Conservation (phyloP, 2,888 invertebrate genomes). For the Agriopis aurantiaria region DNA sequence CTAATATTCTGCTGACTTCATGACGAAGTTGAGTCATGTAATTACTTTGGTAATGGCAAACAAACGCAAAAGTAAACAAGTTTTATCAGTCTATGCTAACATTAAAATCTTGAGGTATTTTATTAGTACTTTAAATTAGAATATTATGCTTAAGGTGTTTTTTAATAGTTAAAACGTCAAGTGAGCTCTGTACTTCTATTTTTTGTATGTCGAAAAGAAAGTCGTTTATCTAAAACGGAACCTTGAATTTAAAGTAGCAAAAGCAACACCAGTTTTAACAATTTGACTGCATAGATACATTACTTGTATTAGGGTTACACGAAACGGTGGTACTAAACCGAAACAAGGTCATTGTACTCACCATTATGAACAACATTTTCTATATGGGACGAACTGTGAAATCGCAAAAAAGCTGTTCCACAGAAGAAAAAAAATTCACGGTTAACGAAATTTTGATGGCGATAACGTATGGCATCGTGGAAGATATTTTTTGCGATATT, state of each 20-base stretch:
- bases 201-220: slow-evolving; percentile 9
- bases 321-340: too few species aligned
- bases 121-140: not conserved
- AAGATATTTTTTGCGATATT: too few species aligned
- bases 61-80: slow-evolving; percentile 13
- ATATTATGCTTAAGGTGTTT: not conserved
- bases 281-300: not conserved
- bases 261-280: slow-evolving; percentile 12
- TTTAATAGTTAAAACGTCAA: not conserved
- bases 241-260: slow-evolving; percentile 16
- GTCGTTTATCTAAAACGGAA: slow-evolving; percentile 11
- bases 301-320: too few species aligned
- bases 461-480: too few species aligned
- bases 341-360: too few species aligned
- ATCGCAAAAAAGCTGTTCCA: too few species aligned
- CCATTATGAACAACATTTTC: too few species aligned
- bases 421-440: too few species aligned
- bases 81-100: slow-evolving; percentile 23
- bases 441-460: too few species aligned
- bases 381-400: too few species aligned
- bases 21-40: slow-evolving; percentile 27
- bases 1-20: slow-evolving; percentile 20
- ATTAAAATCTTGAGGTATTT: slow-evolving; percentile 5
- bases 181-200: not conserved
- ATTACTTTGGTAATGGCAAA: slow-evolving; percentile 23